These are phyloP conservation scores for Arvicanthis niloticus DNA, from an alignment of 2,113 vertebrate species.

Conservation along the genomic window DNA sequence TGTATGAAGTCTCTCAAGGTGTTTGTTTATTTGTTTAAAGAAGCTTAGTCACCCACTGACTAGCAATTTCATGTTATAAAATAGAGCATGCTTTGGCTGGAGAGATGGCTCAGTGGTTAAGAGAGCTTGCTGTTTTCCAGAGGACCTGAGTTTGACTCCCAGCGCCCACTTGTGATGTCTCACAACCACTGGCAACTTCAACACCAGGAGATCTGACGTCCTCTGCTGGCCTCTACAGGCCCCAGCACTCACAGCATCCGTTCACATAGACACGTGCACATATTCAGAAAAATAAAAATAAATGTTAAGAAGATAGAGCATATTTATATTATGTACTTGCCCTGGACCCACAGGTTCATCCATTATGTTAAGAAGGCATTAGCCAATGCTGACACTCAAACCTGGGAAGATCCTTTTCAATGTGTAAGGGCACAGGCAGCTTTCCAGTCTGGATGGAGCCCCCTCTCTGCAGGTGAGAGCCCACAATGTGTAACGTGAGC, in stretches of 20 bases:
- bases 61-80: conserved; percentile 17
- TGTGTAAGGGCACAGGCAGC: background rate
- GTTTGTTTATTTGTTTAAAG: background rate
- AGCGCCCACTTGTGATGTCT: background rate
- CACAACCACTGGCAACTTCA: background rate
- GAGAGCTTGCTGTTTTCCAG: background rate
- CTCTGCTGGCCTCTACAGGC: background rate
- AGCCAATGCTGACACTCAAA: no score
- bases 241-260: background rate
- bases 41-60: background rate
- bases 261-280: background rate
- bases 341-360: background rate
- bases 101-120: background rate
- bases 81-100: background rate
- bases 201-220: background rate
- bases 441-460: background rate
- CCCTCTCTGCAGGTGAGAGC: background rate
- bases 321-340: background rate
- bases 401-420: background rate
- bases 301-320: background rate
- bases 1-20: background rate
- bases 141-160: background rate
- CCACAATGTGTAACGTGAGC: background rate
- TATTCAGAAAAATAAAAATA: background rate
- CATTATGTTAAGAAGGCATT: background rate